Percentiles rank a stretch among this genome's conserved stretches.
phyloP scores from a whole-genome alignment of 2,113 vertebrate genomes.

The Leptosomus discolor region DNA sequence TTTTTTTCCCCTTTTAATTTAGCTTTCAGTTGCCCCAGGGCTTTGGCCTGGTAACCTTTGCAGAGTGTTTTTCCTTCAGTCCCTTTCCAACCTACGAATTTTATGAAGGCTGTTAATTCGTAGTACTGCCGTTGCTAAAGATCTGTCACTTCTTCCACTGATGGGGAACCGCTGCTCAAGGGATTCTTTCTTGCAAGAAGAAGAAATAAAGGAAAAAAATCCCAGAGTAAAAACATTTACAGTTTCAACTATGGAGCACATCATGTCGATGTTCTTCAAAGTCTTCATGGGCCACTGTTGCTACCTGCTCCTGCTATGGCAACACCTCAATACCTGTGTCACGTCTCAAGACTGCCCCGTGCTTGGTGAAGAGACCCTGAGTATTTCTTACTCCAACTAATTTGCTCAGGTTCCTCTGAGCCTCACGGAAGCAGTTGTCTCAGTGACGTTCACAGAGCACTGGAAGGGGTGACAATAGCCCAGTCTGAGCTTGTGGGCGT shows the following conservation, averaged over 20 bases:
- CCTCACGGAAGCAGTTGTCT: too few relatives aligned
- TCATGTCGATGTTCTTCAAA: background rate
- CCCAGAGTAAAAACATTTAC: background rate
- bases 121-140: background rate
- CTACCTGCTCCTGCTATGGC: rapidly evolving
- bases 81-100: background rate
- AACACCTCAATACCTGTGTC: background rate
- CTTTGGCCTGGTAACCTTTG: constrained; percentile 36
- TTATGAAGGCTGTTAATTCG: background rate
- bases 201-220: background rate
- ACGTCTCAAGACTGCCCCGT: background rate
- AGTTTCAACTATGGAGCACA: rapidly evolving
- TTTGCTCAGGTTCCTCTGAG: too few relatives aligned
- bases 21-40: constrained; percentile 16
- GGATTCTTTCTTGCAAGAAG: background rate
- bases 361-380: background rate
- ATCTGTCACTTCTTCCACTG: background rate
- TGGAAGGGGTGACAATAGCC: background rate
- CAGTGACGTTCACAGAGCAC: background rate
- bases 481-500: background rate
- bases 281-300: background rate
- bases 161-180: background rate
- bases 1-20: constrained; percentile 25
- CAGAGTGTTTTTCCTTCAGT: constrained; percentile 1
- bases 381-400: background rate